Evolutionary conservation across 2,113 vertebrate genomes (phyloP).

Genomic region (Podilymbus podiceps): DNA sequence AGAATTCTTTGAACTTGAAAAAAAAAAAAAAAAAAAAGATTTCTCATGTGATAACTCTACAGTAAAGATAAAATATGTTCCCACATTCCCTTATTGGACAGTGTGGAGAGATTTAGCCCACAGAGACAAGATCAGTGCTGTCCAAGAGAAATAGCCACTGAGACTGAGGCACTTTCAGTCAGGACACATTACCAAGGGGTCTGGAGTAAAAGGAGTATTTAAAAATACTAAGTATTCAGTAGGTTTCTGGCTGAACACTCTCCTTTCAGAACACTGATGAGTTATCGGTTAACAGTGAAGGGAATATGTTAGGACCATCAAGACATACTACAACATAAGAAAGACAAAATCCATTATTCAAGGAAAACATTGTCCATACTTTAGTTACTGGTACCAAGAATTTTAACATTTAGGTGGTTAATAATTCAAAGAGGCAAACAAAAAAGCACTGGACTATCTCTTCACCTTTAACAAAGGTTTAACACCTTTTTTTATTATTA

Average conservation of each 20-base stretch:
- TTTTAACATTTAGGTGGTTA: background rate
- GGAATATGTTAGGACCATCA: background rate
- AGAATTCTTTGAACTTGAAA: background rate
- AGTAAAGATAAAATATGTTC: constrained; percentile 1
- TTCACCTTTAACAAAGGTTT: background rate
- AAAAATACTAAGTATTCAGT: background rate
- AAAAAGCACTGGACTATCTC: background rate
- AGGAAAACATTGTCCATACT: background rate
- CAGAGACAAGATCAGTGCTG: background rate
- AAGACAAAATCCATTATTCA: background rate
- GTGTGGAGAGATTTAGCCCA: background rate
- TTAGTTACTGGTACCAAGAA: background rate
- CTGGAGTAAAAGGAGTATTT: background rate
- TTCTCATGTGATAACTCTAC: constrained; percentile 26
- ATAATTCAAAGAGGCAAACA: background rate
- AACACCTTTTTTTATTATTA: background rate
- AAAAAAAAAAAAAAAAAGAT: background rate
- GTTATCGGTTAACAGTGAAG: background rate
- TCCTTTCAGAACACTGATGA: background rate
- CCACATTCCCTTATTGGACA: background rate
- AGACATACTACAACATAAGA: background rate
- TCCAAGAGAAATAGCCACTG: constrained; percentile 5
- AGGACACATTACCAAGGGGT: background rate
- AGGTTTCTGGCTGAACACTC: background rate
- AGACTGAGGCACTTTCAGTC: background rate